A percentile compares a stretch with the other conserved stretches of the same genome.
phyloP scores from a whole-genome alignment of 2,797 vertebrate genomes.

The Acestrorhynchus altus region DNA sequence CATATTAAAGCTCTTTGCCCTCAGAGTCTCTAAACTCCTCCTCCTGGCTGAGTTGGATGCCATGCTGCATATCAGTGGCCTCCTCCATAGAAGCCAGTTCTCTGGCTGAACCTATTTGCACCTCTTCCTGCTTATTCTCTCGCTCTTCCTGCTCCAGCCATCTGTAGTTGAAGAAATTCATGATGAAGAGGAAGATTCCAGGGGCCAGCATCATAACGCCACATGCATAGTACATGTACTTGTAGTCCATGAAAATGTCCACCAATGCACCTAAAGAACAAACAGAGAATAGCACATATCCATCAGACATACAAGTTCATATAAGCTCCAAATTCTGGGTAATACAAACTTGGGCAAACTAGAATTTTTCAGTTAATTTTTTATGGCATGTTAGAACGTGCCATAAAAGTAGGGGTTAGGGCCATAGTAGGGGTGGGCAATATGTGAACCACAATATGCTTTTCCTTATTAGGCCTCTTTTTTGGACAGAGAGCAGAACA shows the following conservation, averaged over 20 bases:
- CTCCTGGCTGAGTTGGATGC: constrained; percentile 59
- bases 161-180: constrained; percentile 86
- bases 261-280: constrained; percentile 78
- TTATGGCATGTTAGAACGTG: no score
- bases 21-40: constrained; percentile 45
- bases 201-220: constrained; percentile 80
- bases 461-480: no score
- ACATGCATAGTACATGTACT: constrained; percentile 84
- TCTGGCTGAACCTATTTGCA: constrained; percentile 51
- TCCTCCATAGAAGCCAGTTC: constrained; percentile 61
- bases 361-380: no score
- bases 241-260: constrained; percentile 82
- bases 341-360: no score
- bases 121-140: constrained; percentile 32
- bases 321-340: not conserved
- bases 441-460: no score
- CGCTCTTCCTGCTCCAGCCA: constrained; percentile 77
- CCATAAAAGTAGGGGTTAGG: no score
- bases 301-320: not conserved
- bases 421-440: no score
- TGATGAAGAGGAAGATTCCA: constrained; percentile 83
- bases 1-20: constrained; percentile 2
- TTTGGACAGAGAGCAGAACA: no score
- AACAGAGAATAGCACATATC: not conserved
- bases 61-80: constrained; percentile 54